A percentile compares a stretch with the other conserved stretches of the same genome.
These are phyloP conservation scores for Peromyscus californicus DNA, from an alignment of 2,113 vertebrate genomes.

Conservation along the genomic window DNA sequence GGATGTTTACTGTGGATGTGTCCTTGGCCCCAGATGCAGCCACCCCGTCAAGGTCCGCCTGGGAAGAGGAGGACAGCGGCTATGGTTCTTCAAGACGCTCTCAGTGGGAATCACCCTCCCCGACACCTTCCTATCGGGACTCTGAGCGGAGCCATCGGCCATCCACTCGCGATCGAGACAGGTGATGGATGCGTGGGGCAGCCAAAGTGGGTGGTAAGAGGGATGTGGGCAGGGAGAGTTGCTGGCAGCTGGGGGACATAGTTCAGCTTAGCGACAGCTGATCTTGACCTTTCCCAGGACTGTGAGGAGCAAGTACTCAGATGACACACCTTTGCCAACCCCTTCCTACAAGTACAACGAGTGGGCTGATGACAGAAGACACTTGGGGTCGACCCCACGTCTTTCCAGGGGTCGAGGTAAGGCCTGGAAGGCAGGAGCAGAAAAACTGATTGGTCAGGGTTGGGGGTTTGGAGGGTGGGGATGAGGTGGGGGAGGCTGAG, in stretches of 20 bases:
- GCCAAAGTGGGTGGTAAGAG: not conserved
- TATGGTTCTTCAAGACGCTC: constrained; percentile 91
- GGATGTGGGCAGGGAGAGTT: not conserved
- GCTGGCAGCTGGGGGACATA: not conserved
- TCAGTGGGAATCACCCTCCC: constrained; percentile 98
- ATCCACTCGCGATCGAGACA: constrained; percentile 90
- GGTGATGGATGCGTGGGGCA: constrained; percentile 84
- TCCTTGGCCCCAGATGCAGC: constrained; percentile 90
- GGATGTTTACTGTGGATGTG: not conserved
- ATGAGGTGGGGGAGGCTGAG: not conserved
- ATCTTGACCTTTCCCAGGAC: constrained; percentile 88
- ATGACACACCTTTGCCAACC: constrained; percentile 95
- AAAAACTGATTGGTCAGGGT: not conserved
- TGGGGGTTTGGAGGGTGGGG: too few species aligned
- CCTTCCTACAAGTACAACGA: constrained; percentile 99
- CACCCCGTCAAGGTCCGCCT: constrained; percentile 96
- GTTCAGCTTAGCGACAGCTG: not conserved
- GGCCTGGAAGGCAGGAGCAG: not conserved
- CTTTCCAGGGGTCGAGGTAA: constrained; percentile 97
- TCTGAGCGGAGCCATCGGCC: constrained; percentile 91
- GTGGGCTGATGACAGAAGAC: constrained; percentile 96
- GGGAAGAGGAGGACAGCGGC: constrained; percentile 97
- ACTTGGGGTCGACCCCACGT: constrained; percentile 95
- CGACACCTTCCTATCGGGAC: constrained; percentile 91
- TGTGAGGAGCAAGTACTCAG: constrained; percentile 91